Evolutionary conservation across 2,888 invertebrate species (phyloP), one percentile per base, ranked within the genome.

Genomic region (Eurytoma californica): DNA sequence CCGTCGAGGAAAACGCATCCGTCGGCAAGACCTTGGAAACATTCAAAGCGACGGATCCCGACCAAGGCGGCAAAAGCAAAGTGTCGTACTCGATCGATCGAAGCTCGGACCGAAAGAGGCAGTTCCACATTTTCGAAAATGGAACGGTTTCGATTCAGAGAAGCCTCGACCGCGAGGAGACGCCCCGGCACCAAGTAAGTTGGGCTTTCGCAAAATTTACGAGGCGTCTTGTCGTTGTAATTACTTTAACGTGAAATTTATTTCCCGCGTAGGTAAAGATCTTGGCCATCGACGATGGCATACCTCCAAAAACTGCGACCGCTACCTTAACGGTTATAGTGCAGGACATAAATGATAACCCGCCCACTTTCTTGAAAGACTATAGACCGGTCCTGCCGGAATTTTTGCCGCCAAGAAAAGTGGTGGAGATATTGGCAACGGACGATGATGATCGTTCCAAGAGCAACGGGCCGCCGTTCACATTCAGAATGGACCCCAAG

Each of bases 381-480:
- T 97, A 97, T 87, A 92, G 98, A 83, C 97, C 97, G 0, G 97
- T 98, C 28, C 92, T 98, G 84, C 96, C 96, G 16, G 98, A 98
- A 91, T 97, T 98, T 89, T 95, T 97, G 68, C 95, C 96, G 13
- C 97, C 97, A 2, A 94, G 96, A 84, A 97, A 97, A 91, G 97
- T 97, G 0, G 96, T 97, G 3, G 97, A 97, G 91, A 96, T 97
- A 82, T 92, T 97, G 84, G 97, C 97, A 1, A 97, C 97, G 3
- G 97, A 97, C 87, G 97, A 97, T 87, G 97, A 97, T 87, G 97
- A 97, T 89, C 93, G 97, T 83, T 97, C 96, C 0, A 97, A 97
- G 90, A 97, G 96, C 87, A 98, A 98, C 88, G 98, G 98, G 0
- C 98, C 98, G 60, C 98, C 98, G n/a, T 98, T 98, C 93, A 95